These are phyloP conservation scores for Martes flavigula DNA, from an alignment of 2,797 vertebrate species.

Conservation along the genomic window DNA sequence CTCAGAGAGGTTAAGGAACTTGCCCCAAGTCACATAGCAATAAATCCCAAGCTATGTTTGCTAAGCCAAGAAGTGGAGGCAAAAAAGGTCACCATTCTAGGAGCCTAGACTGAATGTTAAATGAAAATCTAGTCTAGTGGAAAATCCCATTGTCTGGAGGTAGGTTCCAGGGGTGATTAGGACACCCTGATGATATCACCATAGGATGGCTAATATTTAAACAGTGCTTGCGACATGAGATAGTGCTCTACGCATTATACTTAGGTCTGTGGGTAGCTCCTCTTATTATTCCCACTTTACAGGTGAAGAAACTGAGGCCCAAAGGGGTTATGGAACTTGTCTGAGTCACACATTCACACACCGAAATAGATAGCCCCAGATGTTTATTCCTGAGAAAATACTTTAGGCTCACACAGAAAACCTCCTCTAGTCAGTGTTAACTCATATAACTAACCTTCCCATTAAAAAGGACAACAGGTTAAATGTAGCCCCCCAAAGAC, in stretches of 20 bases:
- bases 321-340: background rate
- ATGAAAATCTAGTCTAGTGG: background rate
- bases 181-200: background rate
- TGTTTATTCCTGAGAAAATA: background rate
- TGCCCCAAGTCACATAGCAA: background rate
- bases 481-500: background rate
- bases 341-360: background rate
- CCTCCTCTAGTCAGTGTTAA: background rate
- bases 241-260: rapidly evolving
- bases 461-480: background rate
- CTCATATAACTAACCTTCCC: background rate
- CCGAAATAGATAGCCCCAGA: background rate
- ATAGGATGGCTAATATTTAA: background rate
- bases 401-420: background rate
- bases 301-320: background rate
- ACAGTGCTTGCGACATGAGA: background rate
- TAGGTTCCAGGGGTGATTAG: background rate
- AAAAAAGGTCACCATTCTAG: background rate
- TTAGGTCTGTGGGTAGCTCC: rapidly evolving
- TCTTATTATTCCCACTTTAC: background rate
- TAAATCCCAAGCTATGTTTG: background rate
- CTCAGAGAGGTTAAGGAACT: conserved; percentile 25
- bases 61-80: background rate
- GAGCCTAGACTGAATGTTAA: background rate
- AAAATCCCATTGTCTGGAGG: background rate